These are phyloP conservation scores for Cottus gobio DNA, from an alignment of 2,113 vertebrate species.

Conservation along the genomic window DNA sequence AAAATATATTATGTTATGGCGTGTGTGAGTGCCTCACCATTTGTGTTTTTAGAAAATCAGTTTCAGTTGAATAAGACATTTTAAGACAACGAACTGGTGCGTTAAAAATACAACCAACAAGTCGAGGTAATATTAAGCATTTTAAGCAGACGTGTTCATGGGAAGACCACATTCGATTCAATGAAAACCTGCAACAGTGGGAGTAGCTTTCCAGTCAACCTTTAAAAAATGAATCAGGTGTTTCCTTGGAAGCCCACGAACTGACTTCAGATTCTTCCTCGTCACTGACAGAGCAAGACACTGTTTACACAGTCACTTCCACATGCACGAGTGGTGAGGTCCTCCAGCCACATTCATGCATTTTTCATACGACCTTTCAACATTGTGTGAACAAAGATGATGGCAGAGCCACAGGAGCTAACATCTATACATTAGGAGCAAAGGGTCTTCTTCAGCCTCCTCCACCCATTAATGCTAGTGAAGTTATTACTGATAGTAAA, in stretches of 20 bases:
- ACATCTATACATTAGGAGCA: conserved; percentile 50
- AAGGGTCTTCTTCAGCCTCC: conserved; percentile 32
- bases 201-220: conserved; percentile 18
- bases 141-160: neutral
- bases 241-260: conserved; percentile 25
- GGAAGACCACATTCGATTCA: neutral
- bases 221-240: conserved; percentile 24
- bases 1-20: neutral
- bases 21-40: neutral
- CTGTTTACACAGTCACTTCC: conserved; percentile 54
- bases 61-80: neutral
- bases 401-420: conserved; percentile 58
- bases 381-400: conserved; percentile 76
- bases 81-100: neutral
- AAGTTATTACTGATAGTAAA: neutral
- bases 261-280: conserved; percentile 33
- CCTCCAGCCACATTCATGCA: conserved; percentile 73
- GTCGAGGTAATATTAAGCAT: neutral
- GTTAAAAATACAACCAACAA: neutral
- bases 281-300: conserved; percentile 40
- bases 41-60: neutral
- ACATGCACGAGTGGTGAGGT: conserved; percentile 62
- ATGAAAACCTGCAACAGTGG: conserved; percentile 1
- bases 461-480: neutral
- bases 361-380: conserved; percentile 84